These are phyloP conservation scores for Caenorhabditis elegans DNA, from an alignment of 1,140 invertebrate genomes.

Conservation along the genomic window WBcel235 BX284603.4:4975501-4976000, in stretches of 20 bases:
- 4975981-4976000: slow-evolving; percentile 91
- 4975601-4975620: too few relatives aligned
- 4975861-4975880: not conserved
- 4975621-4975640: too few relatives aligned
- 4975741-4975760: slow-evolving; percentile 91
- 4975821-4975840: slow-evolving; percentile 94
- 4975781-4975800: slow-evolving; percentile 98
- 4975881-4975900: slow-evolving; percentile 76
- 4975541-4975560: slow-evolving; percentile 63
- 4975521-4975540: slow-evolving; percentile 65
- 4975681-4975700: slow-evolving; percentile 75
- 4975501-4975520: slow-evolving; percentile 82
- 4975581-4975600: too few relatives aligned
- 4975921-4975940: slow-evolving; percentile 82
- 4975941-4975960: slow-evolving; percentile 90
- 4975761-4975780: slow-evolving; percentile 92
- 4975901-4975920: slow-evolving; percentile 95
- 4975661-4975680: too few relatives aligned
- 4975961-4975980: slow-evolving; percentile 91
- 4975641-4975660: too few relatives aligned
- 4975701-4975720: slow-evolving; percentile 87
- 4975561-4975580: too few relatives aligned
- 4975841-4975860: slow-evolving; percentile 76
- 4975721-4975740: slow-evolving; percentile 96
- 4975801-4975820: slow-evolving; percentile 84